Conservation (phyloP, 2,113 vertebrate genomes). For the Peromyscus californicus region DNA sequence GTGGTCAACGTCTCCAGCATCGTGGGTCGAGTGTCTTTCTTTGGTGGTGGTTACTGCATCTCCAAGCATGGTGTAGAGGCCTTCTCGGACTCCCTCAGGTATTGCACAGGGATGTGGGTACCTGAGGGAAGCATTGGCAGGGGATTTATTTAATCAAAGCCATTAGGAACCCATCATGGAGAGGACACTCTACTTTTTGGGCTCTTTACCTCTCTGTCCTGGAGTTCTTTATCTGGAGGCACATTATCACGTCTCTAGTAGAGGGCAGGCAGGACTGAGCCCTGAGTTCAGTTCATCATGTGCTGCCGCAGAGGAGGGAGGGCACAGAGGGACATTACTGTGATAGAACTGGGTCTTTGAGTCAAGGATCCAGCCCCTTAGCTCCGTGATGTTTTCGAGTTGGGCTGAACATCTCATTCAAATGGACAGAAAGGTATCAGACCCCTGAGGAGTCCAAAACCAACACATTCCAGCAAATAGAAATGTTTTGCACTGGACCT, state of each 20-base stretch:
- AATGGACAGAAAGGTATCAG: background rate
- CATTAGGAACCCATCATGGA: fast-evolving
- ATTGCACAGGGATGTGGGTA: background rate
- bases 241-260: background rate
- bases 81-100: conserved; percentile 90
- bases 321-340: background rate
- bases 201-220: background rate
- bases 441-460: background rate
- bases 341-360: background rate
- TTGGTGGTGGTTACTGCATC: conserved; percentile 84
- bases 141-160: background rate
- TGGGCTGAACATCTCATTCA: background rate
- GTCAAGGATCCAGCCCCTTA: background rate
- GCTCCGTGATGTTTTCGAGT: background rate
- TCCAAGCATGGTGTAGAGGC: conserved; percentile 89
- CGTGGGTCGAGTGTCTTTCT: conserved; percentile 79
- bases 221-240: background rate
- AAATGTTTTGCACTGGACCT: background rate
- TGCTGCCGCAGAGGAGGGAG: background rate
- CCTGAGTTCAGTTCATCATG: too few relatives aligned
- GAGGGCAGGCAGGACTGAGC: background rate
- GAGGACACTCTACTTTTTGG: background rate
- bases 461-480: background rate
- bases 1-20: conserved; percentile 89
- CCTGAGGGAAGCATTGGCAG: background rate